Conservation (phyloP, 2,113 vertebrate genomes). For the Ptychochromis oligacanthus region DNA sequence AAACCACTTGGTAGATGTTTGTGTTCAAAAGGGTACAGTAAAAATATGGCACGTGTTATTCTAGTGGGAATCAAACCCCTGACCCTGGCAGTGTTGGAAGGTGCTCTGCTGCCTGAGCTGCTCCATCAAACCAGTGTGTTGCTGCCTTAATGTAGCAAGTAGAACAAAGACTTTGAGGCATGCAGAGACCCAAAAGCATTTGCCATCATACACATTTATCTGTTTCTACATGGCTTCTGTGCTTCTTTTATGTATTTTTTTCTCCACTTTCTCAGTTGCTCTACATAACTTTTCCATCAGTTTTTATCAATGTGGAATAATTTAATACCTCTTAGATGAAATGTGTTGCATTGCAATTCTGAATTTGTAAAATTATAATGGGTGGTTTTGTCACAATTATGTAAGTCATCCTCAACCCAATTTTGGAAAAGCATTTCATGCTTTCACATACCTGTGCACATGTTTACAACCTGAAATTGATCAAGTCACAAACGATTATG, state of each 20-base stretch:
- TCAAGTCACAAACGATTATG: slow-evolving; percentile 1
- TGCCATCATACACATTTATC: background rate
- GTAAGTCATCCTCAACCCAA: background rate
- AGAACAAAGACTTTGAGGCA: background rate
- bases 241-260: background rate
- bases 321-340: background rate
- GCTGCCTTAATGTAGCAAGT: slow-evolving; percentile 22
- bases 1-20: background rate
- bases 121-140: background rate
- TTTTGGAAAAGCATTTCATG: background rate
- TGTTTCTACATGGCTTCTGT: background rate
- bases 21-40: background rate
- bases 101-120: background rate
- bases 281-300: background rate
- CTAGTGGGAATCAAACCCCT: background rate
- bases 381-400: slow-evolving; percentile 1
- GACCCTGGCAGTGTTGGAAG: background rate
- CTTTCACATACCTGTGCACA: background rate
- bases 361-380: background rate
- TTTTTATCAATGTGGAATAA: slow-evolving; percentile 14
- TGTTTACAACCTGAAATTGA: slow-evolving; percentile 17
- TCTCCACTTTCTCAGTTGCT: background rate
- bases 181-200: background rate
- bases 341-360: background rate
- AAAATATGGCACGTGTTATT: background rate